phyloP scores from a whole-genome alignment of 2,113 vertebrate species.

The Phaethon lepturus region DNA sequence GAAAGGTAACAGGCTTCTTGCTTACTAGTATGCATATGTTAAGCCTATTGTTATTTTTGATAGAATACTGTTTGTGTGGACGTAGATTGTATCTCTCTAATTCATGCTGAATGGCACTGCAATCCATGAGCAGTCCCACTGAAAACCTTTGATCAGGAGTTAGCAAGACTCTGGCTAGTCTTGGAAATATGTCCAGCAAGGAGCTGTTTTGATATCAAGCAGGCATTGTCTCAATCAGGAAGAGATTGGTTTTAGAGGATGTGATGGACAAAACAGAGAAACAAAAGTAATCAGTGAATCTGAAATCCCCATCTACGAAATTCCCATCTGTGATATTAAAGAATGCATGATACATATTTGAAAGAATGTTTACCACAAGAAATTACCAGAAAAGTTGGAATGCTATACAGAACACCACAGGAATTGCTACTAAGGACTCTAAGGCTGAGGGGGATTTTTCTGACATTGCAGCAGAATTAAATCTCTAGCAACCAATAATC shows the following conservation, averaged over 20 bases:
- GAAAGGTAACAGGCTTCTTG: background rate
- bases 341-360: background rate
- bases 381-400: background rate
- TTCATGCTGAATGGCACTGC: background rate
- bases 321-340: background rate
- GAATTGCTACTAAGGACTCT: background rate
- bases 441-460: background rate
- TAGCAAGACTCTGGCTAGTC: background rate
- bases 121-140: background rate
- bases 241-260: background rate
- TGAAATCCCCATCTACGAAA: background rate
- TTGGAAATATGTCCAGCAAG: background rate
- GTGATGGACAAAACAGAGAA: background rate
- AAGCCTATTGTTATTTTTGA: background rate
- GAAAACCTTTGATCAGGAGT: background rate
- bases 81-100: background rate
- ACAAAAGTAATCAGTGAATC: background rate
- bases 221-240: background rate
- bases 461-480: background rate
- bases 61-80: background rate
- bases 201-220: background rate
- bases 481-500: background rate
- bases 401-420: background rate
- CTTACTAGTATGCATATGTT: background rate
- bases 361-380: background rate